Percentiles rank a stretch among this genome's conserved stretches.
These are phyloP conservation scores for Caradrina kadenii DNA, from an alignment of 2,888 invertebrate species.

Conservation along the genomic window DNA sequence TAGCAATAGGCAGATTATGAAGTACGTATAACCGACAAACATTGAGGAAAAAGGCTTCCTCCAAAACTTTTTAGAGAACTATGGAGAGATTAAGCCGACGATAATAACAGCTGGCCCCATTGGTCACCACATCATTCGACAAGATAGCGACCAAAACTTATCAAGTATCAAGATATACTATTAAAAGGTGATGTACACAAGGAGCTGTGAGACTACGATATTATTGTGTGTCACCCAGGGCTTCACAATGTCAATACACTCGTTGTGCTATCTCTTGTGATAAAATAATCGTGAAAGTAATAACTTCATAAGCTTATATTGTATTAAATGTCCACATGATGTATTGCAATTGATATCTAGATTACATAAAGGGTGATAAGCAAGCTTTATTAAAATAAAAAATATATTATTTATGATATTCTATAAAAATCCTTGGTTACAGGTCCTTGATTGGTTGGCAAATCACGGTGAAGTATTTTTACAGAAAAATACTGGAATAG, in stretches of 20 bases:
- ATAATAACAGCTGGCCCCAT: background rate
- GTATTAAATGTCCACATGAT: constrained; percentile 20
- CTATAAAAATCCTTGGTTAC: constrained; percentile 58
- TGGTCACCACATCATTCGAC: background rate
- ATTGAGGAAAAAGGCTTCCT: too few species aligned
- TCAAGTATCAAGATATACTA: background rate
- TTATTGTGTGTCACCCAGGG: background rate
- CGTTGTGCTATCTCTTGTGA: constrained; percentile 1
- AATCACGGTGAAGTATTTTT: constrained; percentile 99
- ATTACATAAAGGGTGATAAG: constrained; percentile 15
- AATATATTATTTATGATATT: background rate
- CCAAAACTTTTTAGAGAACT: too few species aligned
- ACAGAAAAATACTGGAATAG: constrained; percentile 98
- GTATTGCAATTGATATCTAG: background rate
- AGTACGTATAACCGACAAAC: too few species aligned
- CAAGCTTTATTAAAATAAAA: constrained; percentile 4
- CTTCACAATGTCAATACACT: background rate
- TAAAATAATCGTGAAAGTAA: background rate
- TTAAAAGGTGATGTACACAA: background rate
- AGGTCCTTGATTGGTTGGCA: constrained; percentile 99
- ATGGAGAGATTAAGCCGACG: too few species aligned
- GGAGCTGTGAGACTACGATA: background rate
- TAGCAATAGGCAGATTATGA: too few species aligned
- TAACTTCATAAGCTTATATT: constrained; percentile 7
- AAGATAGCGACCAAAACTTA: too few species aligned